Evolutionary conservation across 30 jellyfish, hydroid and myxozoan species (phyloP), one percentile per base, ranked within the genome.

Genomic region (Aurelia sp.): DNA sequence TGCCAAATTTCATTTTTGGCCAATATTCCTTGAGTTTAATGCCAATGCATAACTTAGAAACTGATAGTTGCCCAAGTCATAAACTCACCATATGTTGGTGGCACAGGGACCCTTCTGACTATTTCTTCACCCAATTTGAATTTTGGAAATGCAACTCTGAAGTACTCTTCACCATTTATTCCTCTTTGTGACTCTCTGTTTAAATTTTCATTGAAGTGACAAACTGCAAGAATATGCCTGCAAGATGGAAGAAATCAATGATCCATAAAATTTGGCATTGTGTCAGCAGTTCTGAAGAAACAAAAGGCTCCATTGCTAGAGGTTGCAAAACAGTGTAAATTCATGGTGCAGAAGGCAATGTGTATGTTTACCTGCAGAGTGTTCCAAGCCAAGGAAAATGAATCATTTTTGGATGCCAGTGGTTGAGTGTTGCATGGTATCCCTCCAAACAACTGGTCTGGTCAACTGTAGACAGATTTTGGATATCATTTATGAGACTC

Each of bases 381-480:
- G 88, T 11, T 9, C 88, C 78, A 35, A 63, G 61, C 21, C 41
- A 77, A 16, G 81, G 66, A 35, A 65, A 80, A 9, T 66, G 47
- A 18, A 80, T 23, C 82, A 80, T 80, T 41, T 65, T 64, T 44
- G 81, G 82, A 72, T 50, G 82, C 90, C 90, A 80, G 47, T 80
- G 90, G 74, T 66, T 65, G 16, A 57, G 50, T 13, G 73, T 65
- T 22, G 90, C 57, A 62, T 80, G 90, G 23, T 22, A 65, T 27
- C 90, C 90, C 55, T 80, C 82, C 7, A 80, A 23, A 65, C 82
- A 64, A 52, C 81, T 66, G 4, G 90, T 80, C 33, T 80, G 90
- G 73, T 63, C 90, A 64, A 63, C 74, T 17, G 62, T 16, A 13
- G 90, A 80, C 23, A 80, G 73, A 41, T 66, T 80, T 23, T 57